phyloP scores from a whole-genome alignment of 2,113 vertebrate species.

The Anoura caudifer region DNA sequence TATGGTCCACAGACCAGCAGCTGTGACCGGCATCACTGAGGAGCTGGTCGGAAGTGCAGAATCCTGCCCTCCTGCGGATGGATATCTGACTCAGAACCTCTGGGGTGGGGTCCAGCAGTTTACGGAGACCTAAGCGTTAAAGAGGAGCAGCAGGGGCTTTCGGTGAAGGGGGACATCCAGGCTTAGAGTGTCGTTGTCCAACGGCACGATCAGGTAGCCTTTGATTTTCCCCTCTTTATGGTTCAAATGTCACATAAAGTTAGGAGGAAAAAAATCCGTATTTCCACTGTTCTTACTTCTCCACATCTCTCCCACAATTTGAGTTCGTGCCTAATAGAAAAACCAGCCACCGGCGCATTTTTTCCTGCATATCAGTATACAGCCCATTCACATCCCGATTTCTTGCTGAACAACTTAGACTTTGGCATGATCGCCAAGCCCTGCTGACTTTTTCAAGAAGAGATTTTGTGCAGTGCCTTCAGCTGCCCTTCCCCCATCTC shows the following conservation, averaged over 20 bases:
- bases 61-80: not conserved
- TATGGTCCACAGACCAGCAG: not conserved
- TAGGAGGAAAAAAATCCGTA: not conserved
- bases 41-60: not conserved
- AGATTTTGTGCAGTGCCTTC: not conserved
- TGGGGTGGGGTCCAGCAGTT: not conserved
- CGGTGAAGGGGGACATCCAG: not conserved
- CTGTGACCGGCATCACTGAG: too few relatives aligned
- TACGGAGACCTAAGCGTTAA: not conserved
- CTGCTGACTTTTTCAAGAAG: conserved; percentile 52
- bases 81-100: too few relatives aligned
- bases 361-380: accelerated
- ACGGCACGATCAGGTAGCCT: accelerated
- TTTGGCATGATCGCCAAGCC: not conserved
- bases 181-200: too few relatives aligned
- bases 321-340: not conserved
- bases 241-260: not conserved
- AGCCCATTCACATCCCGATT: not conserved
- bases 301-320: too few relatives aligned
- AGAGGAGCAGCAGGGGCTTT: not conserved
- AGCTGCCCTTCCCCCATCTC: not conserved
- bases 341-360: accelerated
- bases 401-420: not conserved
- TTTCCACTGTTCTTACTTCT: not conserved
- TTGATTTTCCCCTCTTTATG: not conserved